Percentiles rank a stretch among this genome's conserved stretches.
phyloP scores from a whole-genome alignment of 2,888 invertebrate species.

The Leistus spinibarbis region DNA sequence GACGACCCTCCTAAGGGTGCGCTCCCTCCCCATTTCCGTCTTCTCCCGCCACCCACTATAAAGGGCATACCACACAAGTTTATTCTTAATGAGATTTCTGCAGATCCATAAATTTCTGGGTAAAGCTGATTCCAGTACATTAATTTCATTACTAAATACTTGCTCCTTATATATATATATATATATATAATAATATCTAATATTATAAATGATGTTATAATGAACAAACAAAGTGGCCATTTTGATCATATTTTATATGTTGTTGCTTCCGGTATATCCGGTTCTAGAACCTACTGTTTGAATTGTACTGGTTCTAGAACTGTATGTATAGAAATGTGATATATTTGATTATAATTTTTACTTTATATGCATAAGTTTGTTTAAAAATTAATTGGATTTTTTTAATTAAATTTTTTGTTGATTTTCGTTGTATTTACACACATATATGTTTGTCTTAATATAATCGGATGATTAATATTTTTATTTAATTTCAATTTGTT shows the following conservation, averaged over 20 bases:
- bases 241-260: constrained; percentile 33
- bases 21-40: no score
- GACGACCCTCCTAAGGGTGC: constrained; percentile 39
- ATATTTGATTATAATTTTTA: background rate
- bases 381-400: background rate
- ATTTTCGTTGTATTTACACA: background rate
- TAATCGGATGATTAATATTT: background rate
- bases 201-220: constrained; percentile 58
- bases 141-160: constrained; percentile 60
- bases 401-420: background rate
- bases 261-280: constrained; percentile 24
- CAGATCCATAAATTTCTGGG: constrained; percentile 60
- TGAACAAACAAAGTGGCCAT: constrained; percentile 50
- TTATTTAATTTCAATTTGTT: background rate
- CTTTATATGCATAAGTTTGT: background rate
- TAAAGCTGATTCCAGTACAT: constrained; percentile 60
- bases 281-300: background rate
- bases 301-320: background rate
- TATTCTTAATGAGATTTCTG: constrained; percentile 61
- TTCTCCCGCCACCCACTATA: constrained; percentile 44
- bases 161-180: constrained; percentile 15
- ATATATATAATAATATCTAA: no score
- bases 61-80: constrained; percentile 53
- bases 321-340: background rate
- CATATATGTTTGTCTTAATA: background rate